Conservation (phyloP, 2,113 vertebrate species). For the Cyanocitta stelleri region DNA sequence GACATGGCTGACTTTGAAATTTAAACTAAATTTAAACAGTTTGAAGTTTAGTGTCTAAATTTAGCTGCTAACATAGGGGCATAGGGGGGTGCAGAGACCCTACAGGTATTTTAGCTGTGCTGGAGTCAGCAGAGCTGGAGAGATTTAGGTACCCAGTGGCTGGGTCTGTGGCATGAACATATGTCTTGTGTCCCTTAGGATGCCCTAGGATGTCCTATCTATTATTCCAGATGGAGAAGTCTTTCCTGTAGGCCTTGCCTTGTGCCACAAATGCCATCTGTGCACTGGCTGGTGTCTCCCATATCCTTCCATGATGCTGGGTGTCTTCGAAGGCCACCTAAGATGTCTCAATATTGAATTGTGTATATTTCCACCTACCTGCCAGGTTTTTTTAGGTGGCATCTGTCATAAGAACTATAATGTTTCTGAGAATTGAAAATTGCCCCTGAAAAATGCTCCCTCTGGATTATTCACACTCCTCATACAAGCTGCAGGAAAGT, state of each 20-base stretch:
- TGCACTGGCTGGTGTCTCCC: background rate
- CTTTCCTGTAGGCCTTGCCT: background rate
- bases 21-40: background rate
- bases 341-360: background rate
- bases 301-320: background rate
- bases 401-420: background rate
- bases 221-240: background rate
- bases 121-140: background rate
- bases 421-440: background rate
- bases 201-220: background rate
- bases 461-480: background rate
- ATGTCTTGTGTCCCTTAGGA: background rate
- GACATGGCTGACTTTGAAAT: background rate
- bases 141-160: background rate
- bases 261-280: background rate
- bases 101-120: background rate
- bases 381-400: background rate
- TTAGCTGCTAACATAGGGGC: background rate
- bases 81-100: background rate
- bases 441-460: background rate
- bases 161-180: background rate
- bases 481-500: background rate
- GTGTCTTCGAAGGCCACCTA: background rate
- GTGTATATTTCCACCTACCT: background rate
- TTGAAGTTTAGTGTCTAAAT: background rate